Percentiles rank a stretch among this genome's conserved stretches.
Evolutionary conservation across 2,888 invertebrate species (phyloP).

Genomic region (Lutraria lutraria): DNA sequence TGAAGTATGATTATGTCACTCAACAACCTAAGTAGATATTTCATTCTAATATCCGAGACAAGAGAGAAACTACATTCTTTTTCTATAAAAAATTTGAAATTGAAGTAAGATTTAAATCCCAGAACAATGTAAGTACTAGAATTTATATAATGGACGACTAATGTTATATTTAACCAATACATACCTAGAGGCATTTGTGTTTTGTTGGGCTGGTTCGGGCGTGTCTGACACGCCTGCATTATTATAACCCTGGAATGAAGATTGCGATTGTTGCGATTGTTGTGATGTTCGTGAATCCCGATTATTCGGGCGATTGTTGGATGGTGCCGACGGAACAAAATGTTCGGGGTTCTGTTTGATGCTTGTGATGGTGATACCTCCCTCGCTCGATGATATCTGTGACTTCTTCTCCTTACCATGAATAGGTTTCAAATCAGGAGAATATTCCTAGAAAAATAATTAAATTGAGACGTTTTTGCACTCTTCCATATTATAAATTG

Average conservation of each 20-base stretch:
- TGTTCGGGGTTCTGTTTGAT: slow-evolving; percentile 81
- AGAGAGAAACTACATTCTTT: too few relatives aligned
- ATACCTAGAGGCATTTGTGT: slow-evolving; percentile 40
- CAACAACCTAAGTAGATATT: too few relatives aligned
- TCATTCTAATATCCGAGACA: too few relatives aligned
- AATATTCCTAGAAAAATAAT: slow-evolving; percentile 84
- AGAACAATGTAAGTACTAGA: background rate
- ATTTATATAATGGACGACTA: too few relatives aligned
- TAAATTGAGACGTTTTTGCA: background rate
- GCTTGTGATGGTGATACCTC: slow-evolving; percentile 86
- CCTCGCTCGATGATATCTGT: slow-evolving; percentile 70
- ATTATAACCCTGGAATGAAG: slow-evolving; percentile 50
- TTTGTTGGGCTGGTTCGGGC: background rate
- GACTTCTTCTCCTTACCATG: slow-evolving; percentile 84
- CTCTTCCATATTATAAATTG: background rate
- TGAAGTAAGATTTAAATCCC: background rate
- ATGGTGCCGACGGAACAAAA: slow-evolving; percentile 49
- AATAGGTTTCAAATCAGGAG: slow-evolving; percentile 86
- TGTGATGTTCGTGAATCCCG: slow-evolving; percentile 42
- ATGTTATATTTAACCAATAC: background rate
- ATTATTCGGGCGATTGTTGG: slow-evolving; percentile 47
- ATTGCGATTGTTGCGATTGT: slow-evolving; percentile 49
- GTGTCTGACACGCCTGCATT: slow-evolving; percentile 36
- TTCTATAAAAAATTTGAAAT: background rate
- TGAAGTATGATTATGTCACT: too few relatives aligned